Percentiles rank a stretch among this genome's conserved stretches.
Conservation (phyloP, 2,797 vertebrate species). For the Pipistrellus pygmaeus region DNA sequence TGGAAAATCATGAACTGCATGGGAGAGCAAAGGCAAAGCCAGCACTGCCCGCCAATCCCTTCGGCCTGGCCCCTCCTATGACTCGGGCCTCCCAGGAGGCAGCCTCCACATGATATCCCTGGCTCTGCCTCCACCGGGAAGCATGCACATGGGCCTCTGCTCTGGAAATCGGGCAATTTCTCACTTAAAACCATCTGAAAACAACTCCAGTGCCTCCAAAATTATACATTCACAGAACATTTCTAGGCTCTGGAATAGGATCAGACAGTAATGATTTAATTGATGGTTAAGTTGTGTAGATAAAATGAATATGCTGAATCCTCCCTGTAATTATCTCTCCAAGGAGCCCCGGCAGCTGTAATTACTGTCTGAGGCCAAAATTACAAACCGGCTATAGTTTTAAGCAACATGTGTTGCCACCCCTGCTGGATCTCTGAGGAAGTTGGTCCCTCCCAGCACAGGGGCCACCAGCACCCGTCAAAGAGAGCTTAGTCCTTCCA, state of each 20-base stretch:
- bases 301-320: constrained; percentile 84
- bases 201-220: constrained; percentile 80
- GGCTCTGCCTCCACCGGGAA: constrained; percentile 19
- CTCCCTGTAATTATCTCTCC: constrained; percentile 87
- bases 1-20: constrained; percentile 9
- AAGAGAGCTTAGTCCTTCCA: neutral
- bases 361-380: constrained; percentile 86
- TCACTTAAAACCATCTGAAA: constrained; percentile 82
- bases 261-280: constrained; percentile 88
- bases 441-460: constrained; percentile 62
- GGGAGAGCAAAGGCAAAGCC: constrained; percentile 42
- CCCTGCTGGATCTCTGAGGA: constrained; percentile 61
- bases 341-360: constrained; percentile 83
- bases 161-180: constrained; percentile 78
- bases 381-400: constrained; percentile 86
- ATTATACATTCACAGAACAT: constrained; percentile 83
- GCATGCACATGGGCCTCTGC: neutral
- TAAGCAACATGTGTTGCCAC: constrained; percentile 76
- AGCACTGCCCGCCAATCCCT: too few species aligned
- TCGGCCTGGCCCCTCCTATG: neutral
- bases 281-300: constrained; percentile 83
- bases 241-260: constrained; percentile 80
- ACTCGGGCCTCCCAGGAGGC: neutral
- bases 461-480: neutral
- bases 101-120: neutral